A percentile compares a stretch with the other conserved stretches of the same genome.
Conservation (phyloP, 1,140 invertebrate genomes). For the Phthorimaea operculella region DNA sequence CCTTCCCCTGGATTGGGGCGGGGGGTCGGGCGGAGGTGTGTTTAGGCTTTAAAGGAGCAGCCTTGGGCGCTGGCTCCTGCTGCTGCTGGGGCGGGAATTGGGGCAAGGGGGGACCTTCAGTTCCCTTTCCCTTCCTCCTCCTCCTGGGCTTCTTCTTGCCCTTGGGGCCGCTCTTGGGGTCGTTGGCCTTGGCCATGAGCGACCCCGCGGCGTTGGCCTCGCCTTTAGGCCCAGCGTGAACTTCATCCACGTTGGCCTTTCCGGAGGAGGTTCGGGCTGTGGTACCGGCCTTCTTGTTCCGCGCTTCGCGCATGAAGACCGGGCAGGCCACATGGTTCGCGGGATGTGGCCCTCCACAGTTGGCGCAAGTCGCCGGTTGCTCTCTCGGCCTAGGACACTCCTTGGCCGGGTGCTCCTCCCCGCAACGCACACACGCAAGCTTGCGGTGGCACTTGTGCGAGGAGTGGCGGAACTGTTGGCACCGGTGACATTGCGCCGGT, state of each 20-base stretch:
- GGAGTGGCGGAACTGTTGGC: constrained; percentile 16
- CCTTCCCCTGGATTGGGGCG: background rate
- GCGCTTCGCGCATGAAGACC: background rate
- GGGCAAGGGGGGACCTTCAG: background rate
- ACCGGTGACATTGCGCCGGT: constrained; percentile 14
- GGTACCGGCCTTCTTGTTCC: background rate
- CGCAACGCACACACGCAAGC: constrained; percentile 12
- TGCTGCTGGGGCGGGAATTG: background rate
- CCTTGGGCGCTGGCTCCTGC: background rate
- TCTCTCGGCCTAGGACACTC: constrained; percentile 10
- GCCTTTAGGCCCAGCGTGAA: background rate
- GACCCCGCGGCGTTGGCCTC: background rate
- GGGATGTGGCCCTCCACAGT: constrained; percentile 18
- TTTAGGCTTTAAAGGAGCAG: background rate
- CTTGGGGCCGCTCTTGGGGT: background rate
- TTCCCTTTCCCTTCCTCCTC: too few relatives aligned
- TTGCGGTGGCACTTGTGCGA: constrained; percentile 14
- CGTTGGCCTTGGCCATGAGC: background rate
- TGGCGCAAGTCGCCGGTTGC: constrained; percentile 16
- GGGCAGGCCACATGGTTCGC: constrained; percentile 17
- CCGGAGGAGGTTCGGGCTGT: background rate
- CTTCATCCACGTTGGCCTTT: background rate
- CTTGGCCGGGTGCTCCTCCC: constrained; percentile 3
- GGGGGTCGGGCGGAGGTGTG: background rate
- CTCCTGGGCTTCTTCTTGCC: too few relatives aligned